Evolutionary conservation across 1,140 invertebrate genomes (phyloP).

Genomic region (Batillaria attramentaria): DNA sequence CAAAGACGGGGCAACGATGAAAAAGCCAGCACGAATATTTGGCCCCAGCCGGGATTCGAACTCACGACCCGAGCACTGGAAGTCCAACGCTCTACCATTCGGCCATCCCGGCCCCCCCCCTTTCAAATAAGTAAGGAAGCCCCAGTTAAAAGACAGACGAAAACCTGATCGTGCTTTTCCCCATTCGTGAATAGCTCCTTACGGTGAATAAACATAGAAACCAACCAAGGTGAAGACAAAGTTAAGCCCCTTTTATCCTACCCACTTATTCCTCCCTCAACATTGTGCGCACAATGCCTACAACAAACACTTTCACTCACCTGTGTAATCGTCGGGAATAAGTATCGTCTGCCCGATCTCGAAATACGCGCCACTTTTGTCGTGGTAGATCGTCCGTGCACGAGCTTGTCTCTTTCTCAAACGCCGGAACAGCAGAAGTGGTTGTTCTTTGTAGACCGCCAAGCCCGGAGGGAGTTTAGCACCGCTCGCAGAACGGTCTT

Average conservation of each 20-base stretch:
- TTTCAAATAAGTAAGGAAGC: too few species aligned
- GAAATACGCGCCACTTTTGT: conserved; percentile 52
- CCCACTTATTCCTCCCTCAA: neutral
- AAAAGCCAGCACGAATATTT: too few species aligned
- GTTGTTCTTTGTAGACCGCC: conserved; percentile 51
- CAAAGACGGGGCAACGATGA: too few species aligned
- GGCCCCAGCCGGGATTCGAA: too few species aligned
- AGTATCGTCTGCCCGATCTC: conserved; percentile 61
- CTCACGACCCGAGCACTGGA: too few species aligned
- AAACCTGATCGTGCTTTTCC: too few species aligned
- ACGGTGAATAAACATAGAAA: too few species aligned
- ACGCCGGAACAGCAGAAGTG: conserved; percentile 45
- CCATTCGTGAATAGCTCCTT: too few species aligned
- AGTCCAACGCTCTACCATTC: too few species aligned
- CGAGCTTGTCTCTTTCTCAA: conserved; percentile 39
- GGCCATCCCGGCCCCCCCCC: too few species aligned
- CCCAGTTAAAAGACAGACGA: too few species aligned
- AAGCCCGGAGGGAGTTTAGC: conserved; percentile 42
- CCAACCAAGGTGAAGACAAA: neutral
- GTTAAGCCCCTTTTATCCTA: neutral
- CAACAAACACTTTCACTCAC: conserved; percentile 36
- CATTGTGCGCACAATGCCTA: neutral
- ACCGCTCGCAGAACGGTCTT: neutral
- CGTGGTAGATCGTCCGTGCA: conserved; percentile 56
- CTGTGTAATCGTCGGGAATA: conserved; percentile 61